Evolutionary conservation across 2,888 invertebrate species (phyloP), one percentile per base, ranked within the genome.

Genomic region (Patella caerulea): DNA sequence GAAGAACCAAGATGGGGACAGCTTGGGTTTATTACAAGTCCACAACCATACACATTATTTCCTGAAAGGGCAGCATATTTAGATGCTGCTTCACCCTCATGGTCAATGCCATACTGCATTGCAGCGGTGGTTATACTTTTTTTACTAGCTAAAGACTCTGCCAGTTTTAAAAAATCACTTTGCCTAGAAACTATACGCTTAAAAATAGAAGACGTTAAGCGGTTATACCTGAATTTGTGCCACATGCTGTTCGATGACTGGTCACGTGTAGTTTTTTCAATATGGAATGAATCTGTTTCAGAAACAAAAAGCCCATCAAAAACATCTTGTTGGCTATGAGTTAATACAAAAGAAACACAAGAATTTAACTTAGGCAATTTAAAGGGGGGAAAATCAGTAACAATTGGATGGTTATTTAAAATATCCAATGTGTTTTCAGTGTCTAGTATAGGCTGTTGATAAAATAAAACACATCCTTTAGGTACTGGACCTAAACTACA

Each of bases 141-240:
- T 14, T 19, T 45, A 53, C 19, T 19, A 17, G 72, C 19, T 19
- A 53, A 14, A 17, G 19, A 11, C 24, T 53, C 52, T 29, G 52
- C 45, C 29, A n/a, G 19, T 19, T 53, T 12, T 53, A 19, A 19
- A 19, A n/a, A 72, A n/a, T 19, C 52, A 19, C 54, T 19, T 14
- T 72, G 17, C 45, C 54, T 53, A 53, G 45, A 19, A 72, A 72
- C 7, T 34, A 53, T 17, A 53, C 72, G 72, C 72, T 53, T 45
- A 53, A 45, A 11, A 56, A 45, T n/a, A 11, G 72, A 72, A 19
- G 72, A 45, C 5, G 72, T 72, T 17, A 53, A 17, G 12, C 72
- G 45, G 34, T 72, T 45, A 29, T 15, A 72, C n/a, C 52, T 72
- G 12, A 72, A 45, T 17, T 45, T 72, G 52, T 72, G 72, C 72